Evolutionary conservation across 2,888 invertebrate genomes (phyloP).

Genomic region (Conistra vaccinii): DNA sequence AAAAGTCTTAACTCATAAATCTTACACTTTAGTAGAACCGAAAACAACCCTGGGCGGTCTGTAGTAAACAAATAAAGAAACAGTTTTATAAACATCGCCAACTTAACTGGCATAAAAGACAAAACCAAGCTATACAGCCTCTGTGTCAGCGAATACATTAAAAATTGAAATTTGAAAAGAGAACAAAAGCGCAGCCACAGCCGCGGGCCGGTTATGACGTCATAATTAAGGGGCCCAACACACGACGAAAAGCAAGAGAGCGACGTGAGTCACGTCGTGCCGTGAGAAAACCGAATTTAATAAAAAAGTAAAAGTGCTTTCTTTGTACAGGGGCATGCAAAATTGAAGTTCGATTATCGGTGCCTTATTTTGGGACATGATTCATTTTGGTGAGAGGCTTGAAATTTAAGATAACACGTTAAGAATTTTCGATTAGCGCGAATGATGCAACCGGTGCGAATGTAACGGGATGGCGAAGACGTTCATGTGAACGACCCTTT

Average conservation of each 20-base stretch:
- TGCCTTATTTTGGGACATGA: constrained; percentile 84
- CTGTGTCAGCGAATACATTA: constrained; percentile 82
- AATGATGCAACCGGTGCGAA: constrained; percentile 79
- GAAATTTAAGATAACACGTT: constrained; percentile 84
- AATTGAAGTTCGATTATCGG: constrained; percentile 85
- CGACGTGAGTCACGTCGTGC: constrained; percentile 82
- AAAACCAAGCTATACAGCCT: constrained; percentile 76
- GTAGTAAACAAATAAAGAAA: constrained; percentile 64
- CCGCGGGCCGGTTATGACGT: constrained; percentile 82
- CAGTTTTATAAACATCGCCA: constrained; percentile 65
- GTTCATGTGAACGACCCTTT: constrained; percentile 75
- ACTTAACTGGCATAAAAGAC: constrained; percentile 76
- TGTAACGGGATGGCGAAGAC: constrained; percentile 79
- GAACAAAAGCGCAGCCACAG: constrained; percentile 68
- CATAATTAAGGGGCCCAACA: constrained; percentile 85
- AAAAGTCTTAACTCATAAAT: constrained; percentile 37
- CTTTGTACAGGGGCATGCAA: constrained; percentile 85
- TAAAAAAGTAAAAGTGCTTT: constrained; percentile 89
- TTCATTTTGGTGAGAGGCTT: constrained; percentile 85
- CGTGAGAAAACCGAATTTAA: constrained; percentile 83
- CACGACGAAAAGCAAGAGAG: constrained; percentile 76
- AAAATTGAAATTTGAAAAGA: constrained; percentile 78
- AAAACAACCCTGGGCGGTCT: constrained; percentile 68
- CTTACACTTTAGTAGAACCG: constrained; percentile 39
- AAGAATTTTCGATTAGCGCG: constrained; percentile 86